Conservation (phyloP, 2,113 vertebrate species). For the Pelodiscus sinensis region DNA sequence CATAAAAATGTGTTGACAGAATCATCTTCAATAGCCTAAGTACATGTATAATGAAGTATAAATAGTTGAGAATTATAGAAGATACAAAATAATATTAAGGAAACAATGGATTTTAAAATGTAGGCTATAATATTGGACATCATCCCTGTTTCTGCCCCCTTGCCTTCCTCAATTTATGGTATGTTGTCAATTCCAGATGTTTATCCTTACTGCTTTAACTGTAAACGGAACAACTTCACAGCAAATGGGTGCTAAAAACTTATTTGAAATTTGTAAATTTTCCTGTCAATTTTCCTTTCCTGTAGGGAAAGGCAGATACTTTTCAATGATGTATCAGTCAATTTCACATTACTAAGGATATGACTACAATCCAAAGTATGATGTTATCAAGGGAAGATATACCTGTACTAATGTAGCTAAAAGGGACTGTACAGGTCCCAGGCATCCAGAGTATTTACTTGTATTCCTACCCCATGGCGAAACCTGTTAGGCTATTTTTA, state of each 20-base stretch:
- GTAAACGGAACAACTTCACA: background rate
- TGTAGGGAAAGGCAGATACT: background rate
- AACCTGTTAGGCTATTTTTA: background rate
- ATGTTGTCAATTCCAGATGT: background rate
- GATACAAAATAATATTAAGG: background rate
- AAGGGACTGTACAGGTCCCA: background rate
- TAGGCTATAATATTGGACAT: background rate
- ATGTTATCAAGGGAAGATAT: background rate
- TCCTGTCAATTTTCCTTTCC: background rate
- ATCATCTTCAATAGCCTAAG: background rate
- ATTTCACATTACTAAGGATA: background rate
- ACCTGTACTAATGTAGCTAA: background rate
- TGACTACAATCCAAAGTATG: background rate
- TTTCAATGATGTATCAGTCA: background rate
- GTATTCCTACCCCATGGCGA: background rate
- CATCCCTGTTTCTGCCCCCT: background rate
- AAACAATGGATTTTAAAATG: background rate
- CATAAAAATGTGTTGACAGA: background rate
- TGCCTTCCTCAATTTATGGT: background rate
- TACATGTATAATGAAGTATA: background rate
- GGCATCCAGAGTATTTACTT: background rate
- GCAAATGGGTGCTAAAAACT: background rate
- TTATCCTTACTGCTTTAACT: background rate
- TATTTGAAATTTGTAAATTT: background rate
- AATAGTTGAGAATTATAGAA: background rate